Conservation (phyloP, 2,888 invertebrate genomes). For the Ptychoptera contaminata region DNA sequence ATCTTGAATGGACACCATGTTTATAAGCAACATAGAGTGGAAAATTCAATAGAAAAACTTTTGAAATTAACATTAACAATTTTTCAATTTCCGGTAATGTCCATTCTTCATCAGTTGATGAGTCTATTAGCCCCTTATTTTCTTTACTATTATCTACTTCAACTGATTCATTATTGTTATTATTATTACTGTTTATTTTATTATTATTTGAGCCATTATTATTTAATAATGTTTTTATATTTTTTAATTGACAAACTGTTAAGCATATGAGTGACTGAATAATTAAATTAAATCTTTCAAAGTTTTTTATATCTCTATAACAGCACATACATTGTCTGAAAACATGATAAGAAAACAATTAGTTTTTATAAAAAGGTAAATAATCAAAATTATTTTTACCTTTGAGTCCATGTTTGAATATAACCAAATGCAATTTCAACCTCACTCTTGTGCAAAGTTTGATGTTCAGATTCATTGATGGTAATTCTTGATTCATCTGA, state of each 20-base stretch:
- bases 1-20: constrained; percentile 61
- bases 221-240: constrained; percentile 43
- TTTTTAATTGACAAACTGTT: constrained; percentile 67
- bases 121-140: constrained; percentile 16
- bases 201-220: constrained; percentile 19
- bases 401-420: constrained; percentile 79
- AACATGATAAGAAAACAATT: constrained; percentile 16
- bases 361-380: constrained; percentile 1
- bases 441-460: constrained; percentile 59
- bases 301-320: constrained; percentile 82
- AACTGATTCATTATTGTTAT: constrained; percentile 4
- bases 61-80: constrained; percentile 72
- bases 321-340: constrained; percentile 89
- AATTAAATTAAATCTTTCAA: constrained; percentile 77
- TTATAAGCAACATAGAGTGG: constrained; percentile 78
- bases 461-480: constrained; percentile 61
- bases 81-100: constrained; percentile 74
- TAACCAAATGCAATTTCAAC: constrained; percentile 70
- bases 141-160: constrained; percentile 3
- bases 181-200: constrained; percentile 9
- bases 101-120: constrained; percentile 37
- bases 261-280: constrained; percentile 76
- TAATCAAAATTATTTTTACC: constrained; percentile 36
- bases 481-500: constrained; percentile 66
- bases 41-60: constrained; percentile 79